Percentiles rank a stretch among this genome's conserved stretches.
Conservation (phyloP, 2,888 invertebrate genomes). For the Periphyllus acericola region DNA sequence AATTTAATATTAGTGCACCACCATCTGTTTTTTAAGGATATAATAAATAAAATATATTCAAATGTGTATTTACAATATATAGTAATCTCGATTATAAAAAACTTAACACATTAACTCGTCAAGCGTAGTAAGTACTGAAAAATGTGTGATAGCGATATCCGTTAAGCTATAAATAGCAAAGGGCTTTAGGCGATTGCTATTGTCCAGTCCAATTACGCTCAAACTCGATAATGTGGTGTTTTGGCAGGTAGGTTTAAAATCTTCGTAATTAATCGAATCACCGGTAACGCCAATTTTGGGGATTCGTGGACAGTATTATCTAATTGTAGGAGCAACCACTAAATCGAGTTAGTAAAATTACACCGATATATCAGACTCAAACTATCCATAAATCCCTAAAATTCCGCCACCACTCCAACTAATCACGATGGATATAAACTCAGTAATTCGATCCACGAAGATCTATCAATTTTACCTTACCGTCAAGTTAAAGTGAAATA, state of each 20-base stretch:
- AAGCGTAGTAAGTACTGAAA: no score
- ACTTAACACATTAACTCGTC: no score
- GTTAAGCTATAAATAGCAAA: no score
- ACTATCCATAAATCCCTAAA: background rate
- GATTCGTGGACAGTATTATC: background rate
- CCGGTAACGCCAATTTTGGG: background rate
- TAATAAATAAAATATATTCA: no score
- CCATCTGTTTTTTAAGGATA: no score
- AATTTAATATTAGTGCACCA: no score
- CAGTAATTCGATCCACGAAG: background rate
- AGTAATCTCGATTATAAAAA: no score
- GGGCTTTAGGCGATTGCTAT: no score
- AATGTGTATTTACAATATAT: no score
- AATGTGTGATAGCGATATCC: no score
- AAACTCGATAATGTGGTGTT: background rate
- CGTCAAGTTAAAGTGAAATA: background rate
- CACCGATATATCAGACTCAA: background rate
- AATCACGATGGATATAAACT: constrained; percentile 6
- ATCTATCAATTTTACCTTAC: background rate
- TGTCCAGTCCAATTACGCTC: background rate
- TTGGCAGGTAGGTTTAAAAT: background rate
- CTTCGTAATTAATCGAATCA: background rate
- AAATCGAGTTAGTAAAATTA: constrained; percentile 12
- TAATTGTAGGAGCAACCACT: background rate
- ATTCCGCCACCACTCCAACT: constrained; percentile 4